Conservation (phyloP, 2,888 invertebrate species). For the Caenorhabditis sp. region DNA sequence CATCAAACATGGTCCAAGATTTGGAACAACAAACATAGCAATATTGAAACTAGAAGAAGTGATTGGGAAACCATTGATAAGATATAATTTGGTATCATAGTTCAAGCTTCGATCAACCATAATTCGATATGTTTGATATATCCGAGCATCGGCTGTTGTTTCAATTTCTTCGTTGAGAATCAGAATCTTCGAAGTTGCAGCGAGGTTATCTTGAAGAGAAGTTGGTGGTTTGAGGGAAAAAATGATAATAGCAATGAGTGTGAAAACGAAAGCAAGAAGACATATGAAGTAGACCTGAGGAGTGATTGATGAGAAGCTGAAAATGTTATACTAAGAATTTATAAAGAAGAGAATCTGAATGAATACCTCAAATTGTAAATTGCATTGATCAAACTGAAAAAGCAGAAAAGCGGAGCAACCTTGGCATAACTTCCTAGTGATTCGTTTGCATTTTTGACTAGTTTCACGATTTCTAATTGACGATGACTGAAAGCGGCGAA, state of each 20-base stretch:
- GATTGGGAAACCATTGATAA: slow-evolving; percentile 32
- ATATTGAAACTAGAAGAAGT: slow-evolving; percentile 20
- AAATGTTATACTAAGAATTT: too few relatives aligned
- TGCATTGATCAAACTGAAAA: slow-evolving; percentile 32
- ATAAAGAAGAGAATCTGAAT: slow-evolving; percentile 9
- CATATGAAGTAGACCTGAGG: slow-evolving; percentile 4
- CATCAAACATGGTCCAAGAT: slow-evolving; percentile 27
- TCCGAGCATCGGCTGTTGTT: slow-evolving; percentile 13
- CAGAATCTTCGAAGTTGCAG: slow-evolving; percentile 14
- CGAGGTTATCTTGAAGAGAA: background rate
- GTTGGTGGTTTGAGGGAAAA: background rate
- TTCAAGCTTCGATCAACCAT: slow-evolving; percentile 28
- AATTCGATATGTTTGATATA: slow-evolving; percentile 29
- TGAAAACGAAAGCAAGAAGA: background rate
- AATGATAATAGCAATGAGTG: background rate
- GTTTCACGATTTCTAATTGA: slow-evolving; percentile 22
- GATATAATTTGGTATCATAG: slow-evolving; percentile 21
- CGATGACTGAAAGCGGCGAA: slow-evolving; percentile 25
- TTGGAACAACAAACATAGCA: slow-evolving; percentile 33
- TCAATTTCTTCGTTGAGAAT: slow-evolving; percentile 27
- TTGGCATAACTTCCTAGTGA: slow-evolving; percentile 23
- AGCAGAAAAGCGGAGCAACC: slow-evolving; percentile 37
- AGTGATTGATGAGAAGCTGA: slow-evolving; percentile 16
- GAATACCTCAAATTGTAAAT: slow-evolving; percentile 15
- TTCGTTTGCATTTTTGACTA: slow-evolving; percentile 23